phyloP scores from a whole-genome alignment of 2,797 vertebrate species.

The Thamnophis elegans region DNA sequence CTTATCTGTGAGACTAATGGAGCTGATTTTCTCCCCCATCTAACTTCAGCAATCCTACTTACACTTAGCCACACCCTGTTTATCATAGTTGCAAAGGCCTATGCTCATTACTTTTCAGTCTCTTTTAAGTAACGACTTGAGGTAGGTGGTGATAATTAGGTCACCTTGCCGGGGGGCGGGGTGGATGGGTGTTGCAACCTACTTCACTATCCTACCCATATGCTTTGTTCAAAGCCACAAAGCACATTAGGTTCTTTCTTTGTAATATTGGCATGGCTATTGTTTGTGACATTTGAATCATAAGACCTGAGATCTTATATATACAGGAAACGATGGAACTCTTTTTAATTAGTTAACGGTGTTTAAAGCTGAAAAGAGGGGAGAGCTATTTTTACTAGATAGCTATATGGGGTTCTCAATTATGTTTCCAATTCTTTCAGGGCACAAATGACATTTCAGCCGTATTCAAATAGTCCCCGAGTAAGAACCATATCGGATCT shows the following conservation, averaged over 20 bases:
- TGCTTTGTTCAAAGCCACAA: background rate
- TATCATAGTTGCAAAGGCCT: background rate
- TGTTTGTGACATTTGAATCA: background rate
- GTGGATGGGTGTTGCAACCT: background rate
- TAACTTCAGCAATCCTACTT: background rate
- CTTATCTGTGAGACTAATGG: too few species aligned
- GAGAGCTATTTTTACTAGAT: background rate
- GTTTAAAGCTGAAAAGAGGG: background rate
- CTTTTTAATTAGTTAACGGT: background rate
- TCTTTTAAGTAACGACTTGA: background rate
- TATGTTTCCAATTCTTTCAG: background rate
- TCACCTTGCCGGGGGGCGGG: background rate
- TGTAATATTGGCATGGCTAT: background rate
- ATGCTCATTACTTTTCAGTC: background rate
- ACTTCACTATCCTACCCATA: conserved; percentile 4
- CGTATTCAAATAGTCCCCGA: background rate
- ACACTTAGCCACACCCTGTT: background rate
- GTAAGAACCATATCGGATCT: too few species aligned
- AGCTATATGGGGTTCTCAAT: too few species aligned
- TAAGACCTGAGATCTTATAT: background rate
- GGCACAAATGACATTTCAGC: background rate
- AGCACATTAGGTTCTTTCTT: background rate
- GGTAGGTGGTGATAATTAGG: conserved; percentile 8
- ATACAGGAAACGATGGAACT: background rate
- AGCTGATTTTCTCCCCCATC: background rate